Evolutionary conservation across 2,797 vertebrate genomes (phyloP), one percentile per base, ranked within the genome.

Genomic region (Myotis vivesi): DNA sequence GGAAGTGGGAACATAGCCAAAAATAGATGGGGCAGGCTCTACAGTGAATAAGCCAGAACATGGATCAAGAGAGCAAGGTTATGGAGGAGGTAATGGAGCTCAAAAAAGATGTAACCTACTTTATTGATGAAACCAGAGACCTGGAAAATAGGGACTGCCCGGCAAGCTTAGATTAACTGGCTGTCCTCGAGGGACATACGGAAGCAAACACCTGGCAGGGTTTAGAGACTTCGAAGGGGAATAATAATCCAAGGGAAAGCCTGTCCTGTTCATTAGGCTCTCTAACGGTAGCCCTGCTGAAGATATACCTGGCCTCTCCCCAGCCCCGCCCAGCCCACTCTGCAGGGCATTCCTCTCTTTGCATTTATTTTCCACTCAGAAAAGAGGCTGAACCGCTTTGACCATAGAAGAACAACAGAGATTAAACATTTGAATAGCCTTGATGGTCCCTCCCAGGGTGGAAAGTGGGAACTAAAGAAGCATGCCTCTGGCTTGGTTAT

Each of bases 111-210:
- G 94, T 85, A 95, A 96, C 96, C 87, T 95, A 75, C 76, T 96
- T 96, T 97, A 97, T 90, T 94, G 96, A 97, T 57, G 36, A 97
- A 97, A 92, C 62, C 91, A 92, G 92, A 96, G 91, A 87, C 94
- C 96, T 97, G 94, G 97, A 97, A 97, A 97, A 97, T 91, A 94
- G 94, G 83, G 92, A 84, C 95, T 96, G 92, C 89, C 83, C 87
- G 71, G 84, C 88, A 82, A 95, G 96, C 94, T 97, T 91, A 92
- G 95, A 96, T 97, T 96, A 97, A 96, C 92, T 92, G 89, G 68
- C 80, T 81, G 46, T 94, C 49, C 91, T 94, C 90, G 12, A 73
- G 91, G 72, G 88, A 95, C 75, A 82, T 69, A 82, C 71, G 90
- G 44, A 84, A 94, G 92, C 94, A 92, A 97, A 91, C 46, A 94